Percentiles rank a stretch among this genome's conserved stretches.
phyloP scores from a whole-genome alignment of 1,140 invertebrate genomes.

The Penaeus vannamei region DNA sequence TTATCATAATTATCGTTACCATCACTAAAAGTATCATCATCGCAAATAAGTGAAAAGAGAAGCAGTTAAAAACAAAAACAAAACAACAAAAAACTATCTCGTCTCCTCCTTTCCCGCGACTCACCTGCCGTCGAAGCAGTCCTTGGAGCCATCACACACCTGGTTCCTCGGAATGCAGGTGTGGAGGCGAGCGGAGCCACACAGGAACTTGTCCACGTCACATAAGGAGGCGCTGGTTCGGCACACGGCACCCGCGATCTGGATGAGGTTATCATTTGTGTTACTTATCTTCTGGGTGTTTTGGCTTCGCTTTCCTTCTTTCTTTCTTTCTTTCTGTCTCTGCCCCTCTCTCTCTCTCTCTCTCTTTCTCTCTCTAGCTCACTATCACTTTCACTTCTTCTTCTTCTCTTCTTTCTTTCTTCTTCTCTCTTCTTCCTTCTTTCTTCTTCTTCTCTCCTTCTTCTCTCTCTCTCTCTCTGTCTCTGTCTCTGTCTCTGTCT shows the following conservation, averaged over 20 bases:
- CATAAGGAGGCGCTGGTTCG: neutral
- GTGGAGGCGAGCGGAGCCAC: constrained; percentile 3
- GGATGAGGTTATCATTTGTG: neutral
- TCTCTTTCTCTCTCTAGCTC: neutral
- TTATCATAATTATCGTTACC: too few relatives aligned
- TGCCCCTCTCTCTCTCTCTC: neutral
- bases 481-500: too few relatives aligned
- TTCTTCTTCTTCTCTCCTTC: neutral
- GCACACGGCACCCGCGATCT: constrained; percentile 66
- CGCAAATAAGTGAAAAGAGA: too few relatives aligned
- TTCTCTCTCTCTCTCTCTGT: neutral
- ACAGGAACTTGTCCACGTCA: constrained; percentile 46
- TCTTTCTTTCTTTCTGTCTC: too few relatives aligned
- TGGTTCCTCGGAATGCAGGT: constrained; percentile 78
- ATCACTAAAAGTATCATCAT: too few relatives aligned
- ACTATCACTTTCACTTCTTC: neutral
- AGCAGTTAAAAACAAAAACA: too few relatives aligned
- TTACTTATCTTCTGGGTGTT: neutral
- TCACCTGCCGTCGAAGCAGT: constrained; percentile 78
- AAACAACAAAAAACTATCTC: neutral
- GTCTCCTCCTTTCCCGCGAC: neutral
- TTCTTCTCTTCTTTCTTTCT: neutral
- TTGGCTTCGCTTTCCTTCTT: too few relatives aligned
- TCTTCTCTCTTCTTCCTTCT: neutral
- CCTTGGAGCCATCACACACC: constrained; percentile 80